Conservation (phyloP, 2,113 vertebrate species). For the Megaceryle maxima region DNA sequence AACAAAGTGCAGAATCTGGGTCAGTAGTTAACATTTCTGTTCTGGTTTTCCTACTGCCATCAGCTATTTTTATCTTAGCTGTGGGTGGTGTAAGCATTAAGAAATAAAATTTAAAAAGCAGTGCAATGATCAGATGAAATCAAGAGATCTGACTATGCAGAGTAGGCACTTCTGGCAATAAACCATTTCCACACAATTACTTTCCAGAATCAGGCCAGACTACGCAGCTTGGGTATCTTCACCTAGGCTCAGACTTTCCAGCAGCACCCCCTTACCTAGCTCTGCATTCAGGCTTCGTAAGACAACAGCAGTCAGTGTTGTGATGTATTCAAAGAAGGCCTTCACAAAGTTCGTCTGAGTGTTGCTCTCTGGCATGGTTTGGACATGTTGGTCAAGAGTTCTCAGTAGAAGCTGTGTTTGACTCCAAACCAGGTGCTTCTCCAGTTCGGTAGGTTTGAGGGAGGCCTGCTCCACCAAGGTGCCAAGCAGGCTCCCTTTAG, state of each 20-base stretch:
- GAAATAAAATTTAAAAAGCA: not conserved
- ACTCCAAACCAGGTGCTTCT: conserved; percentile 81
- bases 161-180: not conserved
- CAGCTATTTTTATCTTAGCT: not conserved
- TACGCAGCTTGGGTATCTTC: not conserved
- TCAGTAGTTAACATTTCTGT: not conserved
- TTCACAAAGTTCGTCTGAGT: conserved; percentile 79
- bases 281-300: conserved; percentile 86
- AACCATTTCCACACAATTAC: not conserved
- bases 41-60: not conserved
- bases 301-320: conserved; percentile 82
- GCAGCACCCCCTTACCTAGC: conserved; percentile 68
- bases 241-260: not conserved
- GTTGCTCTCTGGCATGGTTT: conserved; percentile 2
- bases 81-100: not conserved
- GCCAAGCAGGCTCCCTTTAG: conserved; percentile 73
- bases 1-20: not conserved
- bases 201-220: not conserved
- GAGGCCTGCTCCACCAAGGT: conserved; percentile 84
- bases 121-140: not conserved
- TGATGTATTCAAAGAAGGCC: conserved; percentile 85
- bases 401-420: conserved; percentile 86
- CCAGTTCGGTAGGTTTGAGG: conserved; percentile 82
- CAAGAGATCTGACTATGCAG: not conserved
- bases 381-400: conserved; percentile 78